phyloP scores from a whole-genome alignment of 2,888 invertebrate species.

The Machimus rusticus region DNA sequence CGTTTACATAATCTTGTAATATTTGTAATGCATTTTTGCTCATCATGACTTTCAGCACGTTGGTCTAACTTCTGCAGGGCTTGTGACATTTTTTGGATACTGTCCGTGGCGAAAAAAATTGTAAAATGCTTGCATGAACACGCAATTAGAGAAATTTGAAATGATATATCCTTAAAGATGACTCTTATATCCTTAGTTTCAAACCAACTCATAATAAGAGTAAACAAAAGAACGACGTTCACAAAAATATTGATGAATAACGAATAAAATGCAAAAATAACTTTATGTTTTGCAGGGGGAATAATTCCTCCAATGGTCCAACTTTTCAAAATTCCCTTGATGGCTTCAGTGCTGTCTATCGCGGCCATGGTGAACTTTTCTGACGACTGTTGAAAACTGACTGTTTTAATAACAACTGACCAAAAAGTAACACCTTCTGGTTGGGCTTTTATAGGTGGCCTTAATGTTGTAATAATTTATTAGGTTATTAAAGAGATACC shows the following conservation, averaged over 20 bases:
- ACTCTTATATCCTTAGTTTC: neutral
- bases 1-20: neutral
- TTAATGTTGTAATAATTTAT: too few species aligned
- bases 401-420: neutral
- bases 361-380: neutral
- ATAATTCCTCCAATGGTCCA: neutral
- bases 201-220: neutral
- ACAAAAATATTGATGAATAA: neutral
- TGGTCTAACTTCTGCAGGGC: neutral
- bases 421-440: neutral
- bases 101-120: neutral
- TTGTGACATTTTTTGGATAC: neutral
- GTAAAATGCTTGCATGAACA: neutral
- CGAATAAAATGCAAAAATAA: neutral
- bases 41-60: neutral
- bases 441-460: too few species aligned
- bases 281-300: neutral
- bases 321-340: neutral
- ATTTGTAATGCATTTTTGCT: neutral
- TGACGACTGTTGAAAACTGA: neutral
- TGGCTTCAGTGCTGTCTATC: neutral
- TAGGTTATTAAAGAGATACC: too few species aligned
- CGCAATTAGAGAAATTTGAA: neutral
- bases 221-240: neutral
- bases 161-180: neutral